Evolutionary conservation across 2,113 vertebrate species (phyloP), one percentile per base, ranked within the genome.

Genomic region (Campylomormyrus tamandua): DNA sequence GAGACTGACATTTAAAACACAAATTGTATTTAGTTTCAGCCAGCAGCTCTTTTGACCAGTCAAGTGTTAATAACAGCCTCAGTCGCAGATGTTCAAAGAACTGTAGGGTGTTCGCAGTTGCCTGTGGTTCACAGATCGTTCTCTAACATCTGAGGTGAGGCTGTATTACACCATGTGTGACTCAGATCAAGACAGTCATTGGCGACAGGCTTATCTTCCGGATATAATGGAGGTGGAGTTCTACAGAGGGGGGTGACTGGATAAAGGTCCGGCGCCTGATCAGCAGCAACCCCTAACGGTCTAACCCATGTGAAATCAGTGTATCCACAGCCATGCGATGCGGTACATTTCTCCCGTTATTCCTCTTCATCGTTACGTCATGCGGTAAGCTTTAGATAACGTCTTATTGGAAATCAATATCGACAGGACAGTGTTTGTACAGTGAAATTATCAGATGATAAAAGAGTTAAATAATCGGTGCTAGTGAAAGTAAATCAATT

Each of bases 291-390:
- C 24, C 9, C 42, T 46, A n/a, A n/a, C n/a, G n/a, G n/a, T n/a
- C n/a, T n/a, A 53, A 48, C 48, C 49, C 6, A 77, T 4, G 31
- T 15, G 17, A 62, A 58, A 17, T 39, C 9, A 2, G 97, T 8
- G n/a, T 27, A n/a, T 53, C 96, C 91, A 96, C 95, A 91, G 97
- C 97, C 97, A 99, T 99, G 95, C 84, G 15, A 92, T 87, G 77
- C 87, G 90, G 89, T 92, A 92, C 93, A 92, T 93, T 90, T 88
- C 56, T 93, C 88, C 93, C 87, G 90, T 93, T 92, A 24, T 45
- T 92, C 48, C 48, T 87, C 31, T 53, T 87, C 70, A 91, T 93
- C 17, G 42, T 95, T 91, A 94, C 90, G 31, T 89, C 83, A 1
- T 95, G 91, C 93, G 96, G 96, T 96, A 93, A 80, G 94, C 85